These are phyloP conservation scores for Athene cunicularia DNA, from an alignment of 2,113 vertebrate genomes.

Conservation along the genomic window DNA sequence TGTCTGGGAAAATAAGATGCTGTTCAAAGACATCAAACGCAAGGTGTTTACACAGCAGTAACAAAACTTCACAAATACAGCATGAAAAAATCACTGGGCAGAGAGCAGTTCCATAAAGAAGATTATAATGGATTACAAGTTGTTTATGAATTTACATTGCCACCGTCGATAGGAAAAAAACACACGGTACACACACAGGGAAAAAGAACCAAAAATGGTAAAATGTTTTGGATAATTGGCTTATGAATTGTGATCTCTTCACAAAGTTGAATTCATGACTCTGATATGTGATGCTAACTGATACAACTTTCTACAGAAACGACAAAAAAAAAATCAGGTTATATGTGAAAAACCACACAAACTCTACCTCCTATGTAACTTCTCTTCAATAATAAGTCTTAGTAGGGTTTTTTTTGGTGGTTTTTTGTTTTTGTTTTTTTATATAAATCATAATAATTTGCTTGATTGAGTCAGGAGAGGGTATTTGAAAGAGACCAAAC, in stretches of 20 bases:
- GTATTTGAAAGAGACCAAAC: neutral
- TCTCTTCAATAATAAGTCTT: neutral
- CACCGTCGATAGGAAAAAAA: neutral
- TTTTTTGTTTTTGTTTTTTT: neutral
- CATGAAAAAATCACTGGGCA: neutral
- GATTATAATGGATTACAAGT: neutral
- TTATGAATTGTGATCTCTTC: neutral
- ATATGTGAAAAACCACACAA: neutral
- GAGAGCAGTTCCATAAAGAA: neutral
- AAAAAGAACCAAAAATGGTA: neutral
- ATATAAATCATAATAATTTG: neutral
- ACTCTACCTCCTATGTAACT: neutral
- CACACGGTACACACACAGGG: rapidly evolving
- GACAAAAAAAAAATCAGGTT: neutral
- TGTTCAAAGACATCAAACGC: neutral
- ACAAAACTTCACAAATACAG: neutral
- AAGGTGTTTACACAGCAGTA: neutral
- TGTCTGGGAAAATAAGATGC: neutral
- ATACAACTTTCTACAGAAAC: neutral
- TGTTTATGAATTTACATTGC: neutral
- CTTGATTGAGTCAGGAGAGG: neutral
- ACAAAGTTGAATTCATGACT: neutral
- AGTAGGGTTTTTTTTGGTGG: neutral
- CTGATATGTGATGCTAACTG: neutral
- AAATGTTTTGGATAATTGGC: neutral